Base-by-base conservation (phyloP, 1,140 invertebrate species). In the Cardiocondyla obscurior region DNA sequence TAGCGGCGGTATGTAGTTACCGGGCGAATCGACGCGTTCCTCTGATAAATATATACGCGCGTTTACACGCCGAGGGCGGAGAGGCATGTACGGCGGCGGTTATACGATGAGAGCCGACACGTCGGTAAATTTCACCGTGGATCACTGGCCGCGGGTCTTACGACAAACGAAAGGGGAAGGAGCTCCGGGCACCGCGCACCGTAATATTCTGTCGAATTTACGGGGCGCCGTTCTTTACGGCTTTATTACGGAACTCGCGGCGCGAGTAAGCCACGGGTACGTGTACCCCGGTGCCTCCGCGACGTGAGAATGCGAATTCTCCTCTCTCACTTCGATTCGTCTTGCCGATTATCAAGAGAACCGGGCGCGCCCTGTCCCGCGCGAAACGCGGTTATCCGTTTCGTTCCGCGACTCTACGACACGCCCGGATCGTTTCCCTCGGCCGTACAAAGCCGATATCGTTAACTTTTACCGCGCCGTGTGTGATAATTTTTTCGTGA, bases 191-290 rank as follows among this genome's bases (percentile, higher is more conserved):
- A n/a, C 67, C 19, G 49, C 62, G 81, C 33, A 79, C 84, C 85
- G 83, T 85, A 89, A 90, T 91, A 91, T 91, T 91, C 85, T 88
- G 82, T 90, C 87, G 82, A 91, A 91, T 91, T 91, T 91, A 91
- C 86, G 90, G 86, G 84, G 81, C 33, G 82, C 77, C 69, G 85
- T 85, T 57, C 55, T 83, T 87, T 90, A 91, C 90, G 88, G 88
- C 90, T 91, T 91, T 91, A 91, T 91, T 91, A 91, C 88, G 25
- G 87, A 82, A 87, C 30, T 58, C 84, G 72, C 83, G 81, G 36
- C 42, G 42, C 82, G 51, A 60, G 72, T 76, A 84, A 83, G 51
- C 70, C 88, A 62, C 49, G 73, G 30, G 19, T 51, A 44, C 30
- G 19, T 46, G n/a, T n/a, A n/a, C n/a, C n/a, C n/a, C n/a, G n/a